Base-by-base conservation (phyloP, 2,888 invertebrate genomes). In the Congeria kusceri region DNA sequence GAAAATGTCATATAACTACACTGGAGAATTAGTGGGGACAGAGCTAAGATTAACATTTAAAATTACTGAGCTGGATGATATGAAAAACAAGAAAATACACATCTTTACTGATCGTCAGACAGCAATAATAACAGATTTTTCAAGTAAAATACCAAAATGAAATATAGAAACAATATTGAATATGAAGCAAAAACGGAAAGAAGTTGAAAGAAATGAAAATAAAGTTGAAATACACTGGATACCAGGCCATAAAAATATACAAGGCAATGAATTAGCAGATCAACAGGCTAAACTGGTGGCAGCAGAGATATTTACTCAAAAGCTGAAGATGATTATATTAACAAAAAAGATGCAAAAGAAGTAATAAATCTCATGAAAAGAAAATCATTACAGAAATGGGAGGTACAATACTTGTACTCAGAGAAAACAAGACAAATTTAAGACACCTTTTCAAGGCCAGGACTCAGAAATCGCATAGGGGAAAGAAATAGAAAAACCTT, bases 231-330 rank as follows among this genome's bases (percentile, higher is more conserved):
- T 32, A 62, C 62, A 62, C 39, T 62, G 62, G 62, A 39, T 62
- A 32, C 62, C 62, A 18, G 62, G 62, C 39, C 62, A 39, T 62
- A 62, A 7, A 32, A 39, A 62, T 39, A 23, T 62, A 4, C 20
- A 29, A 20, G 62, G 62, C n/a, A 62, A 62, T 9, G 62, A 62
- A 28, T 32, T 62, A 62, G 62, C 62, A 18, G 62, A 62, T 23
- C 29, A 62, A n/a, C 39, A 29, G 39, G 62, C 62, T 23, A 62
- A 62, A 62, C 15, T 20, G n/a, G 62, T n/a, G n/a, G 62, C 62
- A 29, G 39, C 20, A 32, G 32, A 62, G 11, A 27, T 7, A 18
- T 18, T 25, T 2, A 25, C 53, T 20, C 20, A 32, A 62, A 62
- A 20, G 39, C 28, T 1, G 62, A 39, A 4, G 23, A 62, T 32